phyloP scores from a whole-genome alignment of 1,140 invertebrate species.

The Drosophila bifasciata region DNA sequence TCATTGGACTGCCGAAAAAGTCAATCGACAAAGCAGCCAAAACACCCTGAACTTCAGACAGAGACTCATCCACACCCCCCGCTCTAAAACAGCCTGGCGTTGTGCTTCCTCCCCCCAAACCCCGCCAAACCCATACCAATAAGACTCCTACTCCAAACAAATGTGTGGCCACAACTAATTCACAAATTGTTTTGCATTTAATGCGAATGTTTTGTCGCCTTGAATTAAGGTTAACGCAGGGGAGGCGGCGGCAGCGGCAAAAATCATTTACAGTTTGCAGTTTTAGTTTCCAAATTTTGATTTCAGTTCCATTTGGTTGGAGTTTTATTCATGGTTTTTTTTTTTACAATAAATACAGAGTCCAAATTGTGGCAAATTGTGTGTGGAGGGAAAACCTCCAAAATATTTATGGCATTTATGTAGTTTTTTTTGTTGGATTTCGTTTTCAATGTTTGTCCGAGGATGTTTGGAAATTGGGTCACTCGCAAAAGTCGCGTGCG shows the following conservation, averaged over 20 bases:
- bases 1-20: conserved; percentile 14
- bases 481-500: conserved; percentile 73
- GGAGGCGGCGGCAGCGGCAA: conserved; percentile 28
- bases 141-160: conserved; percentile 17
- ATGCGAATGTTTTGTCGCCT: conserved; percentile 66
- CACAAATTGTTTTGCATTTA: conserved; percentile 65
- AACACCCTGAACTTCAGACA: conserved; percentile 24
- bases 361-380: conserved; percentile 65
- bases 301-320: conserved; percentile 37
- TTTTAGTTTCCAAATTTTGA: conserved; percentile 16
- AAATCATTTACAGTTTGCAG: conserved; percentile 42
- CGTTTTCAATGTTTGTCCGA: conserved; percentile 71
- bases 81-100: too few relatives aligned
- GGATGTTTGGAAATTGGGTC: conserved; percentile 72
- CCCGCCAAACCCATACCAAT: background rate
- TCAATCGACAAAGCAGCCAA: background rate
- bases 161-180: conserved; percentile 55
- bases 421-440: conserved; percentile 66
- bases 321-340: conserved; percentile 23
- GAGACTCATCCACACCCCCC: background rate
- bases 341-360: conserved; percentile 63
- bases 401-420: conserved; percentile 70
- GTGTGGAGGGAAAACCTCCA: conserved; percentile 71
- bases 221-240: conserved; percentile 59
- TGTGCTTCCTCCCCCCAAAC: background rate